Evolutionary conservation across 2,797 vertebrate species (phyloP).

Genomic region (Otolemur crassicaudatus): DNA sequence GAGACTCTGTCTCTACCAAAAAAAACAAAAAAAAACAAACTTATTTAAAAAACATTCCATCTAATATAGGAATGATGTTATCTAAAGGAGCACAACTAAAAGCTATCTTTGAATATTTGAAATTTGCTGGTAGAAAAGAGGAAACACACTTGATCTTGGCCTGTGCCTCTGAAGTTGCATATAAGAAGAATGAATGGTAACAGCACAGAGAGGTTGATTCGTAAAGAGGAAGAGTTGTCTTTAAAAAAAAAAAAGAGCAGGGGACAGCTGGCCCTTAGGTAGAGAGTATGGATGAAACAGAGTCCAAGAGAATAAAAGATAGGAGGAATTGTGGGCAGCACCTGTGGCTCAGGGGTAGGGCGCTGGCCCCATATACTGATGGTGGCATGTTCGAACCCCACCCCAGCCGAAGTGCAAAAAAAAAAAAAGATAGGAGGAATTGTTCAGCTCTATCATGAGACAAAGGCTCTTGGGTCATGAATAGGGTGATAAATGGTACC

Average conservation of each 20-base stretch:
- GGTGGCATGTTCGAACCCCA: too few relatives aligned
- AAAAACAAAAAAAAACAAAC: too few relatives aligned
- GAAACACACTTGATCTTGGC: not conserved
- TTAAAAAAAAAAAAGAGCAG: fast-evolving
- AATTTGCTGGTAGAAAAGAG: not conserved
- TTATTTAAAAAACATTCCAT: too few relatives aligned
- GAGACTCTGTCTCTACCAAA: too few relatives aligned
- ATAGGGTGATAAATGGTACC: not conserved
- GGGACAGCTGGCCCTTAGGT: not conserved
- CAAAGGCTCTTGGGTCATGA: not conserved
- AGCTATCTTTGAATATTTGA: not conserved
- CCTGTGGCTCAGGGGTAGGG: too few relatives aligned
- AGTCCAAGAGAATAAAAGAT: not conserved
- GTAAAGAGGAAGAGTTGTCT: not conserved
- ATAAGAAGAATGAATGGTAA: not conserved
- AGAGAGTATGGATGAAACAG: not conserved
- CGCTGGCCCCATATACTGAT: too few relatives aligned
- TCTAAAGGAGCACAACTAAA: not conserved
- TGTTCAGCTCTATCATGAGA: not conserved
- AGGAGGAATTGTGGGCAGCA: not conserved
- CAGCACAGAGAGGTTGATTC: not conserved
- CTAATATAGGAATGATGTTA: not conserved
- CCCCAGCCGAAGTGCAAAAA: too few relatives aligned
- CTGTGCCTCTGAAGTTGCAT: not conserved
- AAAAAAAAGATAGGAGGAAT: not conserved